Base-by-base conservation (phyloP, 2,797 vertebrate species). In the Acipenser oxyrinchus region DNA sequence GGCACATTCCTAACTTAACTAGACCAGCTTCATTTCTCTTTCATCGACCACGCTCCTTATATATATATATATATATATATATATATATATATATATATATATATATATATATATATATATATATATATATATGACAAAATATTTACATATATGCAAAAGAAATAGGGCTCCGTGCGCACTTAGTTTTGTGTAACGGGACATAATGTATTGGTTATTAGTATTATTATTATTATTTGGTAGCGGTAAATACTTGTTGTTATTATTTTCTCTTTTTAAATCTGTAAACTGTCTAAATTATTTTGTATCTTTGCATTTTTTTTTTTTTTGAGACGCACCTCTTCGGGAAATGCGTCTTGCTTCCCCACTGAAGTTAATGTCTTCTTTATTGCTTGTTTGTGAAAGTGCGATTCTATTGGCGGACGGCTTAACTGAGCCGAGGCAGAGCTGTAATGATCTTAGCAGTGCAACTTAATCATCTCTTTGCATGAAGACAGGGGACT, bases 1-100 rank as follows among this genome's bases (percentile, higher is more conserved):
- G 91, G 86, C 90, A 88, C 86, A 88, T 84, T 80, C 83, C 23
- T 78, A 93, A 93, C 89, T 93, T 94, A 77, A 37, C 23, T 37
- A 82, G 83, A 82, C 85, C 78, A 79, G 71, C 84, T 82, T 81
- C 78, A 82, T 80, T 82, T 37, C 23, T 37, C 62, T 65, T 67
- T 66, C 71, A 66, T 64, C 48, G 62, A 51, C 49, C 50, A 63
- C 70, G 66, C 57, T 37, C 59, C 64, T 68, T 62, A 64, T 67
- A 37, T 37, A 18, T 18, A 18, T 18, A 18, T n/a, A n/a, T n/a
- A n/a, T n/a, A n/a, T n/a, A n/a, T n/a, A n/a, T n/a, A n/a, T n/a
- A n/a, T n/a, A n/a, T n/a, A n/a, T n/a, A n/a, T n/a, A n/a, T n/a
- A n/a, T n/a, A n/a, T n/a, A n/a, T n/a, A n/a, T n/a, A n/a, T n/a